Evolutionary conservation across 2,113 vertebrate species (phyloP), one percentile per base, ranked within the genome.

Genomic region (Hippocampus comes): DNA sequence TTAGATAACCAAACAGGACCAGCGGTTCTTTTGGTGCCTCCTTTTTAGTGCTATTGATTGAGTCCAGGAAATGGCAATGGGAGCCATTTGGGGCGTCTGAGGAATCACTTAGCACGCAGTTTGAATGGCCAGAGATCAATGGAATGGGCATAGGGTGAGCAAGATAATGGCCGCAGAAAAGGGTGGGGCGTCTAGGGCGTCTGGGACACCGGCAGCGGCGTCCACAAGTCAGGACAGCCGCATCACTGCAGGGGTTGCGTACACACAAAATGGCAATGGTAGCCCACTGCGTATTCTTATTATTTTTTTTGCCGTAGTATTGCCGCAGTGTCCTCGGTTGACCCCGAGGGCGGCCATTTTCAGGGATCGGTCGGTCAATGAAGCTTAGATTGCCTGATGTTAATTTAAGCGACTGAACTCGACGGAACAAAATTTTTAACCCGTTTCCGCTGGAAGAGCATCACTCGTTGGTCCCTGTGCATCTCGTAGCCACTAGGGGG

Each of bases 51-150:
- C 27, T 55, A 21, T 55, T 92, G 92, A 94, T 94, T 90, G 48
- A 92, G 94, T 95, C 92, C 88, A 92, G 91, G 93, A 95, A 94
- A 95, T 92, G 90, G 89, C 87, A 82, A 88, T 80, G 90, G 92
- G 93, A 93, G 92, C 91, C 92, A 94, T 94, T 94, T 93, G 90
- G 89, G 86, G 80, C 84, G 23, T 93, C 92, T 93, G 91, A 93
- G 86, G 90, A 92, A 94, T 93, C 94, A 93, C 91, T 93, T 93
- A 92, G 90, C 86, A 86, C 89, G 87, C 86, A 86, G 83, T 89
- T 90, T 90, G 87, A 87, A 89, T 83, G 81, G 12, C n/a, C 78
- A 75, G 79, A 84, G 69, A 94, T 93, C 93, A 93, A 93, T 93
- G 82, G 67, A 88, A 86, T 78, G 87, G 82, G 79, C 74, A 83